Evolutionary conservation across 2,888 invertebrate genomes (phyloP).

Genomic region (Tryphoninae sp.): DNA sequence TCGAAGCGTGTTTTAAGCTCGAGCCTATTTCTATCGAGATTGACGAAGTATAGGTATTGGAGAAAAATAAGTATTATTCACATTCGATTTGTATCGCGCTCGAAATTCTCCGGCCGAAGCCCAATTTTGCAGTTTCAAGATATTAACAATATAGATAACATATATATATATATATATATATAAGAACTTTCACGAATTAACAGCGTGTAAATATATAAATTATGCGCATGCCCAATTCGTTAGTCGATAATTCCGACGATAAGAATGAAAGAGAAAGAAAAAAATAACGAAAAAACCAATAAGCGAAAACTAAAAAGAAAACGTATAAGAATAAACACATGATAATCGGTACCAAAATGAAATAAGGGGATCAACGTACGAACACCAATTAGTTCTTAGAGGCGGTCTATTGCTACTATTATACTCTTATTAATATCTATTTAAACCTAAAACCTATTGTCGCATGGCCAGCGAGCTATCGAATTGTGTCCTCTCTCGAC

Average conservation of each 20-base stretch:
- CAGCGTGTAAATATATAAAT: constrained; percentile 32
- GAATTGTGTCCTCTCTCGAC: constrained; percentile 19
- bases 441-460: constrained; percentile 37
- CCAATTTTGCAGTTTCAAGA: constrained; percentile 39
- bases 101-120: constrained; percentile 39
- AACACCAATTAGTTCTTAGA: constrained; percentile 81
- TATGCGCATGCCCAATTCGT: constrained; percentile 47
- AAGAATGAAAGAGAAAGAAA: constrained; percentile 2
- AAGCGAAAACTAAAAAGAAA: constrained; percentile 35
- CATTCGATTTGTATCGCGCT: constrained; percentile 44
- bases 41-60: not conserved
- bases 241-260: constrained; percentile 33
- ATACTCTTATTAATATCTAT: constrained; percentile 70
- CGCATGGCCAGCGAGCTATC: constrained; percentile 25
- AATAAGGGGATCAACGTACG: constrained; percentile 80
- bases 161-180: not conserved
- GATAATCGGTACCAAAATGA: constrained; percentile 78
- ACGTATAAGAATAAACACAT: constrained; percentile 61
- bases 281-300: constrained; percentile 23
- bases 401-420: constrained; percentile 77
- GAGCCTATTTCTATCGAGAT: not conserved
- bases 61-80: constrained; percentile 53
- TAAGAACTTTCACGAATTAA: constrained; percentile 6
- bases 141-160: constrained; percentile 27
- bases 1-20: not conserved